Evolutionary conservation across 2,888 invertebrate species (phyloP), one percentile per base, ranked within the genome.

Genomic region (Griposia aprilina): DNA sequence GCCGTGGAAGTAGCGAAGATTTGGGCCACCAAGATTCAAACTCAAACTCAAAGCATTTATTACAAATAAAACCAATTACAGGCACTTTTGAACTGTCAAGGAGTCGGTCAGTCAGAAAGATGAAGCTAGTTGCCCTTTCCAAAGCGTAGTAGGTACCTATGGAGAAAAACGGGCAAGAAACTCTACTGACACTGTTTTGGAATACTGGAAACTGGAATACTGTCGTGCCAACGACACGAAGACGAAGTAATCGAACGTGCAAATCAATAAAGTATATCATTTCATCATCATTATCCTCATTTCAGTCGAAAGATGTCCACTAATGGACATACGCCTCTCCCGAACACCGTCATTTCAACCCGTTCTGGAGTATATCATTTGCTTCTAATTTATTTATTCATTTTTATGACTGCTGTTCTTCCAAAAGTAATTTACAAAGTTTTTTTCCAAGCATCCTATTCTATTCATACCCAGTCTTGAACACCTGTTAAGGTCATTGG

Each of bases 401-500:
- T 68, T 30, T 30, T 50, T 15, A 67, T 23, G 5, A 2, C 1
- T n/a, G 13, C 36, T 59, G 23, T 36, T 15, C 15, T 10, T 15
- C 10, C 4, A 20, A 20, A 41, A 60, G 11, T 50, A 45, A 20
- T 73, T 41, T 45, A 41, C 41, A 41, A 36, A 36, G 30, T 36
- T 36, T 36, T 36, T 36, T 36, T 36, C 30, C 30, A 36, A 36
- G 30, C 3, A 36, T 36, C 3, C 30, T 36, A 36, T 36, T 36
- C 30, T 36, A 36, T 36, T 36, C 30, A 2, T 41, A 55, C 30
- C 5, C 4, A 62, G 15, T 5, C 26, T 68, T 68, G 2, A 77
- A 41, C 50, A 59, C 41, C 7, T 50, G 71, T 52, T 23, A 71
- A 80, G 80, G 80, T 80, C 60, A 36, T 36, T 80, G 36, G 13